Evolutionary conservation across 92 coral and sea anemone species (phyloP).

Genomic region (Muricea muricata): DNA sequence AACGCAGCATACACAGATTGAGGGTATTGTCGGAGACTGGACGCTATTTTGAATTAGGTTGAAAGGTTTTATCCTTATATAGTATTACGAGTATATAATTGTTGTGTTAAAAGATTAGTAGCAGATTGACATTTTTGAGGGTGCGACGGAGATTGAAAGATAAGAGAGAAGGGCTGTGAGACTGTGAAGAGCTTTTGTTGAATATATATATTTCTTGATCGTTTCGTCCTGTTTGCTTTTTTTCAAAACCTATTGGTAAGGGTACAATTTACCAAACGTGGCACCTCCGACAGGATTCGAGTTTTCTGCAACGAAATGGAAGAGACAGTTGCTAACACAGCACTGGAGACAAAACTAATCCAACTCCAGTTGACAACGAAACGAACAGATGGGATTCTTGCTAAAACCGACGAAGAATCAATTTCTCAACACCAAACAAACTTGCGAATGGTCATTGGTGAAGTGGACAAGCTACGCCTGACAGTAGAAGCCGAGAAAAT

Average conservation of each 20-base stretch:
- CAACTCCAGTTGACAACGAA: slow-evolving; percentile 48
- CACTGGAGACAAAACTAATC: slow-evolving; percentile 40
- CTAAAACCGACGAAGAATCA: slow-evolving; percentile 38
- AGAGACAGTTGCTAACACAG: background rate
- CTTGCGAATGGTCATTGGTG: slow-evolving; percentile 1
- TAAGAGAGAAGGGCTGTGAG: too few species aligned
- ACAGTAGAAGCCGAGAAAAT: background rate
- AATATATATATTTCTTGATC: too few species aligned
- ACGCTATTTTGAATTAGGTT: too few species aligned
- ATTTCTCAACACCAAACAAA: slow-evolving; percentile 27
- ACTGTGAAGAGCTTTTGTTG: too few species aligned
- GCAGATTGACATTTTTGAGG: too few species aligned
- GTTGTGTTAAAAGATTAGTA: too few species aligned
- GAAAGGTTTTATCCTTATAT: too few species aligned
- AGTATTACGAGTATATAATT: too few species aligned
- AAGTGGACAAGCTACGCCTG: slow-evolving; percentile 39
- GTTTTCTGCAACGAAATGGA: background rate
- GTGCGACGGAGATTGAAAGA: too few species aligned
- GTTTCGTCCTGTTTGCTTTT: background rate
- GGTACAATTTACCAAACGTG: slow-evolving; percentile 51
- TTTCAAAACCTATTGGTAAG: slow-evolving; percentile 15
- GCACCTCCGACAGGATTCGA: slow-evolving; percentile 72
- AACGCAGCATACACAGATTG: too few species aligned
- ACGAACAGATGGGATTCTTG: slow-evolving; percentile 50
- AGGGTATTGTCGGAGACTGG: too few species aligned